Base-by-base conservation (phyloP, 2,888 invertebrate genomes). In the Augiades crinisus region DNA sequence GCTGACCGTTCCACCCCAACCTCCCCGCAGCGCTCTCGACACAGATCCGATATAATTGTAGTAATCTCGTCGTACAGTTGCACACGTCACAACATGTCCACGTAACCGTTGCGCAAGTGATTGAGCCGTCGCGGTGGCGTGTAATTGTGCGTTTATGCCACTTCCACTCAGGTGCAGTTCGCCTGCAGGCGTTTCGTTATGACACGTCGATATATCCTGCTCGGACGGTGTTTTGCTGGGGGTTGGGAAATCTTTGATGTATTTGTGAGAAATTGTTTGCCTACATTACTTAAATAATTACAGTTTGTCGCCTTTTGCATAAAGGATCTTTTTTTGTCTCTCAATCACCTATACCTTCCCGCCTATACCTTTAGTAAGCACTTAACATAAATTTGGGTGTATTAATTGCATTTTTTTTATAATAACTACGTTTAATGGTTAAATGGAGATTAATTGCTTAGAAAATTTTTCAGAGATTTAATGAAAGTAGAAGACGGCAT, bases 401-500 rank as follows among this genome's bases (percentile, higher is more conserved):
- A n/a, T n/a, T n/a, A n/a, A n/a, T n/a, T n/a, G n/a, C n/a, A n/a
- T n/a, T n/a, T n/a, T n/a, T n/a, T n/a, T n/a, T n/a, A n/a, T n/a
- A n/a, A n/a, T n/a, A n/a, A n/a, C n/a, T n/a, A n/a, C n/a, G n/a
- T n/a, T n/a, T n/a, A n/a, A n/a, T n/a, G n/a, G n/a, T n/a, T n/a
- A n/a, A n/a, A n/a, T n/a, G n/a, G n/a, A n/a, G n/a, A n/a, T n/a
- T n/a, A n/a, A n/a, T n/a, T n/a, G n/a, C n/a, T n/a, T n/a, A n/a
- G n/a, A n/a, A 4, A 12, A 14, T n/a, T 47, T 67, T 64, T 13
- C 67, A 94, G 94, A 64, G 94, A 94, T 76, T 80, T 94, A 2
- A 87, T 91, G 8, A 95, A 94, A 76, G 84, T 95, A 59, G 95
- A 95, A 75, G 95, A 95, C 62, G 96, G 96, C 1, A 91, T 95